phyloP scores from a whole-genome alignment of 1,140 invertebrate genomes.

The Drosophila asahinai region DNA sequence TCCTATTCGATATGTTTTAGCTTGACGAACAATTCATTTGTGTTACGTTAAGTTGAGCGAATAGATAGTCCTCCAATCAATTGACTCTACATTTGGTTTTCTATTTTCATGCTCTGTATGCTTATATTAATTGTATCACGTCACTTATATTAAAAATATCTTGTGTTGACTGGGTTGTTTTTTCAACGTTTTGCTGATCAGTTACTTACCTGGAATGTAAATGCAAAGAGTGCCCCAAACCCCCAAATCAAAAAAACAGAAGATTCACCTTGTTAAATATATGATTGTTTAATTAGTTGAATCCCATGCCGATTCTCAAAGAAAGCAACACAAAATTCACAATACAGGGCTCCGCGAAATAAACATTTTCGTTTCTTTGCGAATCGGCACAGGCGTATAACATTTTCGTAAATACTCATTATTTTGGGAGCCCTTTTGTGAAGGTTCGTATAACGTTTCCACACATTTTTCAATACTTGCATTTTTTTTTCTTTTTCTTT shows the following conservation, averaged over 20 bases:
- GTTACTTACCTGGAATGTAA: background rate
- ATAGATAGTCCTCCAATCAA: too few species aligned
- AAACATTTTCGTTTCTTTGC: constrained; percentile 31
- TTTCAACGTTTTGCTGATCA: too few species aligned
- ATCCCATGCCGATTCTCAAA: constrained; percentile 29
- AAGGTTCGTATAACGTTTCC: constrained; percentile 65
- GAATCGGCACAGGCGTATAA: constrained; percentile 56
- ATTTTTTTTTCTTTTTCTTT: constrained; percentile 20
- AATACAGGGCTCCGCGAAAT: constrained; percentile 5
- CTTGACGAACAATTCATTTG: too few species aligned
- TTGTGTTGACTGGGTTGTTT: too few species aligned
- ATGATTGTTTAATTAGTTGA: constrained; percentile 2
- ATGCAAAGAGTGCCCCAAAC: background rate
- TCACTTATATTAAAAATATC: too few species aligned
- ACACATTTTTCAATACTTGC: constrained; percentile 46
- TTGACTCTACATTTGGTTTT: too few species aligned
- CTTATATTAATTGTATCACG: too few species aligned
- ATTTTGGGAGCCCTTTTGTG: constrained; percentile 23
- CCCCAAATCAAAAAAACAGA: constrained; percentile 4
- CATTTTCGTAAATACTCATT: constrained; percentile 15
- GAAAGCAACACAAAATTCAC: constrained; percentile 13
- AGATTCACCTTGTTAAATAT: background rate
- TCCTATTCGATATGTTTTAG: too few species aligned
- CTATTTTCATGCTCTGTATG: too few species aligned
- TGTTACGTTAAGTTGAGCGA: too few species aligned